Evolutionary conservation across 2,888 invertebrate species (phyloP), one percentile per base, ranked within the genome.

Genomic region (Eupsilia transversa): DNA sequence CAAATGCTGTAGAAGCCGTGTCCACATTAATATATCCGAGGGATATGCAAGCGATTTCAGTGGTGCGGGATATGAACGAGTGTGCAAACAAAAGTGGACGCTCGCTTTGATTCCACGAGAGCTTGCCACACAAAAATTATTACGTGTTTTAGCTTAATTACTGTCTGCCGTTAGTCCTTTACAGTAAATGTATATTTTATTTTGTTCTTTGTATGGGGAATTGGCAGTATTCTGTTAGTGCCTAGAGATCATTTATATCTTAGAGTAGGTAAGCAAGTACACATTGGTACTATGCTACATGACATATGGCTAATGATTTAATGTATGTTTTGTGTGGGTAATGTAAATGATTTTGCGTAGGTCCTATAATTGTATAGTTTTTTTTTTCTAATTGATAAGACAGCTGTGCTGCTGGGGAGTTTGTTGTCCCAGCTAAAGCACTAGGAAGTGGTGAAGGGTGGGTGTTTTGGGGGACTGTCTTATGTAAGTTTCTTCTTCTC

Each of bases 21-120:
- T 94, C 94, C 92, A 90, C 61, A 85, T 41, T 41, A 75, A 61
- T 2, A 27, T 69, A 67, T 77, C 82, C 77, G 70, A 81, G 79
- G 94, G 95, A 94, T 94, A 94, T 93, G 91, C 89, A 80, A 79
- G 91, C 92, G 94, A 94, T 94, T 93, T 92, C 92, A 93, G 86
- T 91, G 89, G 89, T 83, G 84, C 88, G 88, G 93, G 94, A 93
- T 95, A 94, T 95, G 93, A 96, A 95, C 94, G 94, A 95, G 95
- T 92, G 89, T 88, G 93, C 93, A 95, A 96, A 96, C 95, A 95
- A 89, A 91, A 89, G 88, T 88, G 89, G 85, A 83, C 89, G 89
- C 86, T 77, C 92, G 91, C 94, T 94, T 93, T 93, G 94, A 94
- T 92, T 93, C 88, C 87, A 87, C 86, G 85, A 92, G 92, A 87